phyloP scores from a whole-genome alignment of 2,888 invertebrate genomes.

The Mesopsocus fuscifrons region DNA sequence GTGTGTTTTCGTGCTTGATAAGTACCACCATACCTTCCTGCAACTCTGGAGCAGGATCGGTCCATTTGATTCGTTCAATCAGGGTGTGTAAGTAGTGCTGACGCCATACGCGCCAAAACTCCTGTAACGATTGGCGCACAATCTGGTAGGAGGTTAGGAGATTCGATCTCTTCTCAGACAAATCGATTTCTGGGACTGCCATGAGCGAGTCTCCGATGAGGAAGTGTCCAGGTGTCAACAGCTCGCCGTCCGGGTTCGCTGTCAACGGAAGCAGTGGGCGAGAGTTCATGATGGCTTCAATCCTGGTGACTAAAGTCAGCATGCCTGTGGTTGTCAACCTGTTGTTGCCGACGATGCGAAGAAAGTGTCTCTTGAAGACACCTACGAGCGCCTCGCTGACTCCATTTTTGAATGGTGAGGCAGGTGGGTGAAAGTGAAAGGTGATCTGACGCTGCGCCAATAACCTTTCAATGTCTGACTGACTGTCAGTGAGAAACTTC shows the following conservation, averaged over 20 bases:
- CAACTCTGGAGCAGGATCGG: neutral
- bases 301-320: constrained; percentile 12
- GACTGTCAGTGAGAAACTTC: neutral
- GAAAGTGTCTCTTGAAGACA: too few species aligned
- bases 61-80: neutral
- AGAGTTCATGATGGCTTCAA: constrained; percentile 16
- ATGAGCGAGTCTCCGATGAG: constrained; percentile 12
- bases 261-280: constrained; percentile 14
- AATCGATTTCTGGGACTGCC: constrained; percentile 10
- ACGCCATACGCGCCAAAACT: neutral
- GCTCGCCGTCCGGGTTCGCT: constrained; percentile 13
- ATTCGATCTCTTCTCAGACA: neutral
- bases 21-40: neutral
- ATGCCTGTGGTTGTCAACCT: too few species aligned
- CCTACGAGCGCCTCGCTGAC: constrained; percentile 6
- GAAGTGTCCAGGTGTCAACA: constrained; percentile 16
- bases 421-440: constrained; percentile 17
- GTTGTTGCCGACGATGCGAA: too few species aligned
- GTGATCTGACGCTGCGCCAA: constrained; percentile 9
- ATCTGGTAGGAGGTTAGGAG: constrained; percentile 7
- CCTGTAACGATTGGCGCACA: constrained; percentile 3
- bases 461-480: constrained; percentile 9
- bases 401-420: constrained; percentile 15
- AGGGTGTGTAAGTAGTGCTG: neutral
- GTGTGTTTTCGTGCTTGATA: neutral